Conservation (phyloP, 2,797 vertebrate species). For the Astyanax mexicanus region DNA sequence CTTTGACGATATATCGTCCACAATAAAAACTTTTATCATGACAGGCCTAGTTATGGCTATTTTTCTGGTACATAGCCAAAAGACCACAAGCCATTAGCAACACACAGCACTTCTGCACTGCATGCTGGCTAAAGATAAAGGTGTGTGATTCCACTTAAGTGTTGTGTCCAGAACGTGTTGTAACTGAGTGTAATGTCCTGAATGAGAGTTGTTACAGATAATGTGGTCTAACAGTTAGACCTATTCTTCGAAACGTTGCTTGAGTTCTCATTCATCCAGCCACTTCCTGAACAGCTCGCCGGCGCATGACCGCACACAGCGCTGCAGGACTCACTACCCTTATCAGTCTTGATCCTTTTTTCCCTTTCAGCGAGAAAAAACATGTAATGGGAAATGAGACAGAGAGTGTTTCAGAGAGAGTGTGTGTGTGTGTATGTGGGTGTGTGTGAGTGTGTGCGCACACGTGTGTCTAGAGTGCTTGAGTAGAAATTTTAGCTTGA, state of each 20-base stretch:
- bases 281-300: conserved; percentile 43
- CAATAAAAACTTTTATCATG: no score
- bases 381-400: neutral
- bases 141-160: neutral
- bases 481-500: conserved; percentile 52
- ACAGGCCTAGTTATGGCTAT: no score
- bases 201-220: neutral
- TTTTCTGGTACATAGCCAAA: no score
- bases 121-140: neutral
- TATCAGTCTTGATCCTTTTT: conserved; percentile 33
- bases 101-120: neutral
- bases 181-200: neutral
- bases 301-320: conserved; percentile 10
- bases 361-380: conserved; percentile 18
- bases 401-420: neutral
- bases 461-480: conserved; percentile 20
- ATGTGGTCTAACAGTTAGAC: conserved; percentile 1
- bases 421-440: conserved; percentile 10
- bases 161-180: neutral
- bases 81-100: no score
- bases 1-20: no score
- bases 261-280: conserved; percentile 29
- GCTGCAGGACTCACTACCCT: neutral
- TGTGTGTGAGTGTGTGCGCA: neutral
- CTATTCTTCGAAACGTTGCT: conserved; percentile 4